Conservation (phyloP, 2,888 invertebrate species). For the Philaethria dido region DNA sequence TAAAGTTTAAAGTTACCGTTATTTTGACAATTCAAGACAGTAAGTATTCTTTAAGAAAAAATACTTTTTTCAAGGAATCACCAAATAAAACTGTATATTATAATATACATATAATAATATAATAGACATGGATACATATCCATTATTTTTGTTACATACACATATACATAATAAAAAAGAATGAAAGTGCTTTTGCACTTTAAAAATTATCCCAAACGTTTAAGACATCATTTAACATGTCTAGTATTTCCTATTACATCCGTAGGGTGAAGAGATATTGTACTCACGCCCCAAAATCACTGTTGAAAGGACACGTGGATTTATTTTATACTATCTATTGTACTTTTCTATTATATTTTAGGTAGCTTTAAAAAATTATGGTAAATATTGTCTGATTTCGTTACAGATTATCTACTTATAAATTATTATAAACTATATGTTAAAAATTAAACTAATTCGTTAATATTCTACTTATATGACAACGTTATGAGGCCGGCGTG, state of each 20-base stretch:
- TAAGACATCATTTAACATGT: conserved; percentile 15
- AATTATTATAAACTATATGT: too few species aligned
- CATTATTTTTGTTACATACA: too few species aligned
- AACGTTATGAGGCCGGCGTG: too few species aligned
- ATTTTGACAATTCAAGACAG: conserved; percentile 14
- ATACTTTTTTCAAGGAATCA: too few species aligned
- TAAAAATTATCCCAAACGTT: background rate
- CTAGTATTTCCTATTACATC: conserved; percentile 51
- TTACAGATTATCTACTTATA: too few species aligned
- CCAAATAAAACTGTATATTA: too few species aligned
- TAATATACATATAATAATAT: too few species aligned
- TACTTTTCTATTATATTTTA: background rate
- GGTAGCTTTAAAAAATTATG: background rate
- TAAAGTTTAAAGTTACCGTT: conserved; percentile 40
- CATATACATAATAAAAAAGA: too few species aligned
- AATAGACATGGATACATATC: too few species aligned
- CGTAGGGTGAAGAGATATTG: conserved; percentile 56
- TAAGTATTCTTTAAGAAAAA: background rate
- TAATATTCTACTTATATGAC: too few species aligned
- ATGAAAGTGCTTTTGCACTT: conserved; percentile 2
- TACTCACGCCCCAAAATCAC: conserved; percentile 56
- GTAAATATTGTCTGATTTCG: too few species aligned
- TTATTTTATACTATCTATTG: conserved; percentile 17
- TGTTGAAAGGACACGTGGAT: conserved; percentile 18
- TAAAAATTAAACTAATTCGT: too few species aligned